Base-by-base conservation (phyloP, 2,113 vertebrate species). In the Zonotrichia leucophrys region DNA sequence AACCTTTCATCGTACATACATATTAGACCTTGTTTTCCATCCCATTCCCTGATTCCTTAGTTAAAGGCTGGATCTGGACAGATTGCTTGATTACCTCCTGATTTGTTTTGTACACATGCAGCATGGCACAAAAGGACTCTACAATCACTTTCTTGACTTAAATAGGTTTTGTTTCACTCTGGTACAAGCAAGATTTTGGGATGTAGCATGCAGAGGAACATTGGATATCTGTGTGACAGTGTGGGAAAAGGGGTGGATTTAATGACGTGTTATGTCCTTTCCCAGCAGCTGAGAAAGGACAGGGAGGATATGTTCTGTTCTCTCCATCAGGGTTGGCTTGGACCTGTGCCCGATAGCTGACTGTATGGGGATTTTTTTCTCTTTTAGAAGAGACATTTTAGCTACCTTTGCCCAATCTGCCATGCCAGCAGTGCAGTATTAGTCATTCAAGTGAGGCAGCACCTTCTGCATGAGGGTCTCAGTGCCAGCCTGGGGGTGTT, bases 181-280 rank as follows among this genome's bases (percentile, higher is more conserved):
- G 17, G 10, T 75, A 53, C 21, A 50, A 85, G 42, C 23, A 63
- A 84, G 24, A 11, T 64, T 90, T 81, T 27, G 62, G 66, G 31
- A 60, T 4, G 3, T 33, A 77, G 56, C 33, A 89, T 62, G 11
- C 58, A 56, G 39, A 67, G 7, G 15, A 31, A 76, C 19, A 17
- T 9, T 58, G 63, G n/a, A 59, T 59, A 67, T 55, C 63, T 5
- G 0, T 73, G 35, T 72, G 52, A 67, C 15, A 78, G 30, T 52
- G 23, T 55, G 28, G 22, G 31, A 86, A 84, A 88, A 69, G 23
- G 21, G 4, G 14, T 28, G 13, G 10, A 44, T 60, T n/a, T 63
- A 67, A 63, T 7, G 3, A 55, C 0, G 0, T 89, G 10, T 33
- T 58, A 18, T 1, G 5, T n/a, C n/a, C n/a, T n/a, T n/a, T n/a